Evolutionary conservation across 1,140 invertebrate genomes (phyloP), one percentile per base, ranked within the genome.

Genomic region (Sweltsa coloradensis): DNA sequence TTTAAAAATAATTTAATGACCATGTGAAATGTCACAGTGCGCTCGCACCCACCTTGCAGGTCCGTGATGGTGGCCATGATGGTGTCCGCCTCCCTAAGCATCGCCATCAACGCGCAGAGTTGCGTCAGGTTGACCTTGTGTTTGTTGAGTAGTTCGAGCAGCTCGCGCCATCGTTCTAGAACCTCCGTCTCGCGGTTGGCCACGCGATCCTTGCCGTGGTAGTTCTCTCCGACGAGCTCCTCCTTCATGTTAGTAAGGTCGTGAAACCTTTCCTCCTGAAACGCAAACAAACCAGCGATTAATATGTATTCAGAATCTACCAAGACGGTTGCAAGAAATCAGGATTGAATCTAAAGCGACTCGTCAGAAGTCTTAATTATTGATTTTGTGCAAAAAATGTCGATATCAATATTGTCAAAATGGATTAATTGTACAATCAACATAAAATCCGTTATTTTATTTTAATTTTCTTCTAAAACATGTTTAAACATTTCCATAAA

Each of bases 41-140:
- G 34, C 21, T 34, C 23, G n/a, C 26, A 83, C 80, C 71, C n/a
- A n/a, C n/a, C n/a, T n/a, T 83, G 78, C 29, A 95, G 69, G 53
- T 92, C 86, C 24, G 78, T 71, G 27, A 97, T 80, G 5, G 89
- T 85, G 6, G 78, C 75, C 4, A 79, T 72, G 0, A 94, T 82
- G 16, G 89, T 88, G 46, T 97, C 93, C n/a, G 94, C 88, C 62
- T 97, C 93, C 45, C 91, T 67, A 57, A 94, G 73, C 57, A 94
- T 70, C 37, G 78, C 75, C 82, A 94, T 90, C 3, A 96, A 67
- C 26, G 78, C 78, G 44, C 79, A 83, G 53, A 88, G 71, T 13
- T 74, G 74, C 0, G 73, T 79, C n/a, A 99, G 68, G 57, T 87
- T 85, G 1, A 71, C 62, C 53, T 90, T 81, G 59, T 96, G 92